Percentiles rank a stretch among this genome's conserved stretches.
These are phyloP conservation scores for Cynaeus angustus DNA, from an alignment of 2,888 invertebrate species.

Conservation along the genomic window DNA sequence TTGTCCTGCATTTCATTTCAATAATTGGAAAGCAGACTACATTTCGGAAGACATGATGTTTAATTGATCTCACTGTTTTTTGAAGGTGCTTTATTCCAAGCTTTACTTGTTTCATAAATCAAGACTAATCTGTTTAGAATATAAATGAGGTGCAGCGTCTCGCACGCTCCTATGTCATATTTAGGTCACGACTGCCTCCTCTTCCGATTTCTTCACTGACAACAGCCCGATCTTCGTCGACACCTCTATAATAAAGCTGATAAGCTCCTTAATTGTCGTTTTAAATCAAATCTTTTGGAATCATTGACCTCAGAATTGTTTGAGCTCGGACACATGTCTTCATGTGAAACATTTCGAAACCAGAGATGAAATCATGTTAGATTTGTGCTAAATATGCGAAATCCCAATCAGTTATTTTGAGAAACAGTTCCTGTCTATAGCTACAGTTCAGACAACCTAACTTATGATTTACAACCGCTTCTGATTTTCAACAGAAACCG, in stretches of 20 bases:
- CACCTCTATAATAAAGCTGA: constrained; percentile 18
- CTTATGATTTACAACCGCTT: constrained; percentile 9
- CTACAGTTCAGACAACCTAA: neutral
- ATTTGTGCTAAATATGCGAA: constrained; percentile 26
- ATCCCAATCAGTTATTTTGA: constrained; percentile 9
- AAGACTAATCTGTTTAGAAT: neutral
- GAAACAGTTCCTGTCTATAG: constrained; percentile 10
- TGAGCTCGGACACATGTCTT: constrained; percentile 34
- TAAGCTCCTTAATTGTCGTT: constrained; percentile 35
- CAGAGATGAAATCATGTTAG: constrained; percentile 13
- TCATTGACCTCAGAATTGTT: constrained; percentile 40
- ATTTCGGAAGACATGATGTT: too few species aligned
- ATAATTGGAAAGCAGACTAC: too few species aligned
- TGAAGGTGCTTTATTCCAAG: neutral
- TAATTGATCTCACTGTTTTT: too few species aligned
- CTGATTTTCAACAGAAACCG: constrained; percentile 3
- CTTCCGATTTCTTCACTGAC: constrained; percentile 31
- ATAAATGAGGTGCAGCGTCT: neutral
- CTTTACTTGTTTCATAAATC: neutral
- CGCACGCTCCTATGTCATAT: constrained; percentile 20
- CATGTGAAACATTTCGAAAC: constrained; percentile 30
- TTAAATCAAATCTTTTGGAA: constrained; percentile 30
- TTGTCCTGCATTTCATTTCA: too few species aligned
- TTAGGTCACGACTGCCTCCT: constrained; percentile 20
- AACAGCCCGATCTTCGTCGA: neutral